Evolutionary conservation across 2,888 invertebrate species (phyloP).

Genomic region (Agrilus mali): DNA sequence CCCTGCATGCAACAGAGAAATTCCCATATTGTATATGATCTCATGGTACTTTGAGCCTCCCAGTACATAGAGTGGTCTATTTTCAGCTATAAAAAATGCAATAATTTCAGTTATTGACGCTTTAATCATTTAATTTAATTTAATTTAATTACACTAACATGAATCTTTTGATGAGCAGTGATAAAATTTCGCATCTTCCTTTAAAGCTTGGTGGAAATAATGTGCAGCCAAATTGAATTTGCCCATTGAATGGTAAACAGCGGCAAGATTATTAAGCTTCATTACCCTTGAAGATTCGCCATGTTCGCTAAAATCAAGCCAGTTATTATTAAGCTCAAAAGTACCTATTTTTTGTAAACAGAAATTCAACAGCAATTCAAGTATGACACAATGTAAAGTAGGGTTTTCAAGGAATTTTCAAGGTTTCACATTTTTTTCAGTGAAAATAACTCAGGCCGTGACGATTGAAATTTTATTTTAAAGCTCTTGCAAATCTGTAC

Average conservation of each 20-base stretch:
- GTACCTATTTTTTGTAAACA: too few species aligned
- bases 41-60: slow-evolving; percentile 50
- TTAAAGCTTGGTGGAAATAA: slow-evolving; percentile 66
- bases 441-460: too few species aligned
- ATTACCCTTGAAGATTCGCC: slow-evolving; percentile 50
- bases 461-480: too few species aligned
- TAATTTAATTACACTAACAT: neutral
- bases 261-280: slow-evolving; percentile 73
- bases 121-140: neutral
- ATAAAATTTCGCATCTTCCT: slow-evolving; percentile 47
- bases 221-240: slow-evolving; percentile 70
- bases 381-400: too few species aligned
- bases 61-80: slow-evolving; percentile 46
- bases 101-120: neutral
- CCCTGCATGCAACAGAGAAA: slow-evolving; percentile 69
- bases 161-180: slow-evolving; percentile 30
- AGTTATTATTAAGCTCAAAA: too few species aligned
- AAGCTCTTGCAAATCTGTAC: too few species aligned
- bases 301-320: slow-evolving; percentile 33
- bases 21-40: slow-evolving; percentile 69
- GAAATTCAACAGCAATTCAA: too few species aligned
- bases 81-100: slow-evolving; percentile 21
- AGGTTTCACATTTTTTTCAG: too few species aligned
- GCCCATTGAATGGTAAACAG: slow-evolving; percentile 66
- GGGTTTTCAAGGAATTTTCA: too few species aligned